A percentile compares a stretch with the other conserved stretches of the same genome.
phyloP scores from a whole-genome alignment of 2,797 vertebrate genomes.

The Emydoidea blandingii region DNA sequence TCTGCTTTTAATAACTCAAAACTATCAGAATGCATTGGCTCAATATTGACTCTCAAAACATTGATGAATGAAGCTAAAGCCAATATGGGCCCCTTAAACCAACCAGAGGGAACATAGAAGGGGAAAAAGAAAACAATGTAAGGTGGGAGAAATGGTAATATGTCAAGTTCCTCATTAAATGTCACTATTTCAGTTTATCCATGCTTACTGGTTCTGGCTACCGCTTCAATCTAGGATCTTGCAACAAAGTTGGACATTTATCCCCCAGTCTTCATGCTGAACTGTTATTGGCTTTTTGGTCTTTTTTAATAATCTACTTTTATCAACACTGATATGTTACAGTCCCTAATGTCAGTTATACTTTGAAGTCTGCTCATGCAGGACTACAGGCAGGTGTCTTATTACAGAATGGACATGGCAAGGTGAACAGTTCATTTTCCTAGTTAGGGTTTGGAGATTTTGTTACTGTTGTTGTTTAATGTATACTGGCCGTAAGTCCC shows the following conservation, averaged over 20 bases:
- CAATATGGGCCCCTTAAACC: slow-evolving; percentile 27
- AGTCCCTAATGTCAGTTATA: slow-evolving; percentile 85
- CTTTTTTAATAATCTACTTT: slow-evolving; percentile 56
- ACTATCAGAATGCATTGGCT: slow-evolving; percentile 70
- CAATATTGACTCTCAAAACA: slow-evolving; percentile 54
- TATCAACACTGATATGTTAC: slow-evolving; percentile 75
- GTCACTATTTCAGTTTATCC: slow-evolving; percentile 58
- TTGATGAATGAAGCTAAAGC: slow-evolving; percentile 39
- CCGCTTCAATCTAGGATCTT: slow-evolving; percentile 42
- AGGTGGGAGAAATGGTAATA: slow-evolving; percentile 46
- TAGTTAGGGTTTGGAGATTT: slow-evolving; percentile 59
- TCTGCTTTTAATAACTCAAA: slow-evolving; percentile 72
- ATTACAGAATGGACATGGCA: slow-evolving; percentile 86
- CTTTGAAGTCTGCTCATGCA: slow-evolving; percentile 91
- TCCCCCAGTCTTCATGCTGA: slow-evolving; percentile 61
- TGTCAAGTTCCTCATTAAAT: slow-evolving; percentile 58
- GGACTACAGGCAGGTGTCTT: slow-evolving; percentile 88
- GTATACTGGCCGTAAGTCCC: slow-evolving; percentile 98
- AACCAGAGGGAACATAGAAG: slow-evolving; percentile 42
- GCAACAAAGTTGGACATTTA: slow-evolving; percentile 47
- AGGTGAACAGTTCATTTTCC: slow-evolving; percentile 83
- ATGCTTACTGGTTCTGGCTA: slow-evolving; percentile 35
- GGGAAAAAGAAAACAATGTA: slow-evolving; percentile 42
- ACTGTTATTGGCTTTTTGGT: slow-evolving; percentile 43
- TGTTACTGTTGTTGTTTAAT: slow-evolving; percentile 74